Conservation (phyloP, 2,888 invertebrate genomes). For the Drosophila nr. medialis region DNA sequence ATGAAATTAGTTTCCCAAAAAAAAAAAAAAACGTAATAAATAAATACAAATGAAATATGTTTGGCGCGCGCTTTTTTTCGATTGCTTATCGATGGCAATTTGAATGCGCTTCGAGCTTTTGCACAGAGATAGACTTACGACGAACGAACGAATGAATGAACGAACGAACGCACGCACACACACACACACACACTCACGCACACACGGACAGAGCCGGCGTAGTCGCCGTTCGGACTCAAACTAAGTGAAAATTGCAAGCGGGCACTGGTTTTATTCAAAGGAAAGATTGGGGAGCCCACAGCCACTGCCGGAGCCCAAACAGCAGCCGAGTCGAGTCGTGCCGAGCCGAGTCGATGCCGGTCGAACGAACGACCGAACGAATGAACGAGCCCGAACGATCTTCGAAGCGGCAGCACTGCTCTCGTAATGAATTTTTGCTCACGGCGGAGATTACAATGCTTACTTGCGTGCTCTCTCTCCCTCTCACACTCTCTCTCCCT, state of each 20-base stretch:
- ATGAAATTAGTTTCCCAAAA: conserved; percentile 4
- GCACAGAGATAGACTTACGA: conserved; percentile 17
- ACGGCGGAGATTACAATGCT: conserved; percentile 27
- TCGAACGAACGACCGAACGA: conserved; percentile 25
- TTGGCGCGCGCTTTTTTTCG: conserved; percentile 49
- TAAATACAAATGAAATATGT: conserved; percentile 13
- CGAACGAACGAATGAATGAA: background rate
- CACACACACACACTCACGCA: conserved; percentile 39
- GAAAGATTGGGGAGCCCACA: conserved; percentile 70
- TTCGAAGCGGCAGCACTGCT: conserved; percentile 26
- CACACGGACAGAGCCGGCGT: conserved; percentile 55
- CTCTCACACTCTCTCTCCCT: conserved; percentile 5
- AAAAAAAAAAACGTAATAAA: background rate
- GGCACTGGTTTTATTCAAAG: conserved; percentile 79
- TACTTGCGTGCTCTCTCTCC: conserved; percentile 17
- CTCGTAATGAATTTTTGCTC: conserved; percentile 41
- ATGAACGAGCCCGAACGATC: conserved; percentile 20
- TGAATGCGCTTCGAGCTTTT: conserved; percentile 14
- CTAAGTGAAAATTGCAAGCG: conserved; percentile 82
- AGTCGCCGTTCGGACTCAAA: conserved; percentile 81
- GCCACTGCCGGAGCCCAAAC: conserved; percentile 35
- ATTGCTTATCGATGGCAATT: conserved; percentile 33
- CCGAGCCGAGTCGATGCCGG: conserved; percentile 44
- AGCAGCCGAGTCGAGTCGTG: conserved; percentile 41
- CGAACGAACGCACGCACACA: conserved; percentile 12